phyloP scores from a whole-genome alignment of 2,888 invertebrate genomes.

The Xestobium rufovillosum region DNA sequence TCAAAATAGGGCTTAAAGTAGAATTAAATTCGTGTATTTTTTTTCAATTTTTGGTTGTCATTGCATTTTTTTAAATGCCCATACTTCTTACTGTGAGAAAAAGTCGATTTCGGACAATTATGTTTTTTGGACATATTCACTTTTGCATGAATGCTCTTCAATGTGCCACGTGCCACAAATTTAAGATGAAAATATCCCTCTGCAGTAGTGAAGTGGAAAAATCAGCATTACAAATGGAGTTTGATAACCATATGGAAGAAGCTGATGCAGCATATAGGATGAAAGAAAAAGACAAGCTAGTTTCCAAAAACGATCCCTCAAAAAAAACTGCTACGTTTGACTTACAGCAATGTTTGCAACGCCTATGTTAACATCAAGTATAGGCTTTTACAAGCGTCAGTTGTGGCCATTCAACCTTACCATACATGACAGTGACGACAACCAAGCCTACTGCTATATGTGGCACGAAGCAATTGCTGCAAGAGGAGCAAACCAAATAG shows the following conservation, averaged over 20 bases:
- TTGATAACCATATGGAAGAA: conserved; percentile 10
- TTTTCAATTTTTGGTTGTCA: too few species aligned
- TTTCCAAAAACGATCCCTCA: conserved; percentile 5
- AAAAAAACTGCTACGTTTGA: conserved; percentile 17
- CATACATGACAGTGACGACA: conserved; percentile 23
- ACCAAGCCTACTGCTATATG: conserved; percentile 24
- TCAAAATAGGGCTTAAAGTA: too few species aligned
- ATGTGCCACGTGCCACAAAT: too few species aligned
- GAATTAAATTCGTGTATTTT: too few species aligned
- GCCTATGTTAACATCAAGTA: conserved; percentile 23
- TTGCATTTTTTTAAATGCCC: too few species aligned
- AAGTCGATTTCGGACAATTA: too few species aligned
- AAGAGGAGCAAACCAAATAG: conserved; percentile 25
- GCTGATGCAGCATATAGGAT: conserved; percentile 14
- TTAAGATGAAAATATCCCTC: too few species aligned
- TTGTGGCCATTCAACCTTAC: conserved; percentile 28
- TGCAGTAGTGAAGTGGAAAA: conserved; percentile 6
- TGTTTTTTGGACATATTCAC: too few species aligned
- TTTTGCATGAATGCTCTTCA: too few species aligned
- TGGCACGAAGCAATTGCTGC: conserved; percentile 26
- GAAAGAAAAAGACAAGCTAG: conserved; percentile 14
- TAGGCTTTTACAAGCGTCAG: conserved; percentile 28
- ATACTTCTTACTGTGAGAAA: too few species aligned
- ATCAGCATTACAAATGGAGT: background rate
- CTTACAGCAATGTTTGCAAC: conserved; percentile 26